Evolutionary conservation across 2,113 vertebrate species (phyloP).

Genomic region (Hippocampus zosterae): DNA sequence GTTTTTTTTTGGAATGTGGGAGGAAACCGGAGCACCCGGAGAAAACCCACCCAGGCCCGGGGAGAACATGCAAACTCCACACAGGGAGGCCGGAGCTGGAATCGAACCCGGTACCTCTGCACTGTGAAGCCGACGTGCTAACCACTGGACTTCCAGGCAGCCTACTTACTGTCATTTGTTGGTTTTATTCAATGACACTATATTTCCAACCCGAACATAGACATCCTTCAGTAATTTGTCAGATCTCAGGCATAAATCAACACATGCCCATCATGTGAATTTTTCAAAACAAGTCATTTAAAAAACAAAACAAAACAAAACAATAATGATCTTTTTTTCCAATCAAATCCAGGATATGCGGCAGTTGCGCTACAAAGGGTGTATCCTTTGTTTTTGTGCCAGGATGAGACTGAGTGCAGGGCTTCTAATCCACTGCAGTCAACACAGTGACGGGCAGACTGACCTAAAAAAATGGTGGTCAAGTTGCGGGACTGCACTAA

Average conservation of each 20-base stretch:
- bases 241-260: conserved; percentile 1
- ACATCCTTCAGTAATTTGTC: conserved; percentile 19
- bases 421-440: not conserved
- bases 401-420: not conserved
- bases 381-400: conserved; percentile 3
- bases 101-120: too few species aligned
- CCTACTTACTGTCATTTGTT: not conserved
- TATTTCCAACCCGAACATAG: not conserved
- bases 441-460: not conserved
- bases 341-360: not conserved
- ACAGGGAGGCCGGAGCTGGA: too few species aligned
- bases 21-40: too few species aligned
- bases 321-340: not conserved
- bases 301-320: not conserved
- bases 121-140: too few species aligned
- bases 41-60: too few species aligned
- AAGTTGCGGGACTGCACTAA: conserved; percentile 2
- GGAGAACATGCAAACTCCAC: too few species aligned
- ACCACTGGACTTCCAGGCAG: too few species aligned
- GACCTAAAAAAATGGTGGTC: conserved; percentile 6
- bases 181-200: not conserved
- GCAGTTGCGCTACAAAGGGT: not conserved
- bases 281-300: conserved; percentile 5
- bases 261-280: conserved; percentile 6
- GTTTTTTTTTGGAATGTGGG: too few species aligned